Conservation (phyloP, 2,888 invertebrate genomes). For the Synanthedon myopaeformis region DNA sequence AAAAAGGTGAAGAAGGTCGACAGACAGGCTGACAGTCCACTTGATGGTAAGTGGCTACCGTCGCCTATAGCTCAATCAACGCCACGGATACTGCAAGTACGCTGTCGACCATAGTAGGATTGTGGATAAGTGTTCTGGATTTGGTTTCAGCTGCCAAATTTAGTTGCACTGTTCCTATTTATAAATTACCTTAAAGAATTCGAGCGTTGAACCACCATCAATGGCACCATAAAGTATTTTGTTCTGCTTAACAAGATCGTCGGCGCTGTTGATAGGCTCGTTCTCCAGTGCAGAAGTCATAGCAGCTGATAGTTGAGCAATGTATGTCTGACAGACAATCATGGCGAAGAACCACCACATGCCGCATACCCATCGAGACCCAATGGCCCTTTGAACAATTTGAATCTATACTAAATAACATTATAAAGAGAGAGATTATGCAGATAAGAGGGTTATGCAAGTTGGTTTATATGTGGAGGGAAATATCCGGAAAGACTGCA, state of each 20-base stretch:
- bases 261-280: conserved; percentile 88
- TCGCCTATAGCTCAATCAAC: no score
- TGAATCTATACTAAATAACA: conserved; percentile 2
- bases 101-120: no score
- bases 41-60: no score
- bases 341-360: conserved; percentile 97
- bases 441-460: background rate
- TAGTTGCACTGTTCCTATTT: conserved; percentile 80
- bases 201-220: conserved; percentile 84
- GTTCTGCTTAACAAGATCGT: conserved; percentile 90
- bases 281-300: conserved; percentile 88
- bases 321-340: conserved; percentile 93
- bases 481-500: no score
- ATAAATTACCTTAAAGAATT: conserved; percentile 78
- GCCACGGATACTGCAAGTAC: no score
- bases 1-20: background rate
- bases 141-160: no score
- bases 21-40: no score
- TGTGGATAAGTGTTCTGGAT: no score
- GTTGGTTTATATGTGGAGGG: background rate
- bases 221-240: conserved; percentile 94
- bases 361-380: conserved; percentile 88
- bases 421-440: background rate
- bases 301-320: conserved; percentile 93
- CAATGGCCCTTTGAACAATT: conserved; percentile 76